phyloP scores from a whole-genome alignment of 2,797 vertebrate genomes.

The Zonotrichia albicollis region DNA sequence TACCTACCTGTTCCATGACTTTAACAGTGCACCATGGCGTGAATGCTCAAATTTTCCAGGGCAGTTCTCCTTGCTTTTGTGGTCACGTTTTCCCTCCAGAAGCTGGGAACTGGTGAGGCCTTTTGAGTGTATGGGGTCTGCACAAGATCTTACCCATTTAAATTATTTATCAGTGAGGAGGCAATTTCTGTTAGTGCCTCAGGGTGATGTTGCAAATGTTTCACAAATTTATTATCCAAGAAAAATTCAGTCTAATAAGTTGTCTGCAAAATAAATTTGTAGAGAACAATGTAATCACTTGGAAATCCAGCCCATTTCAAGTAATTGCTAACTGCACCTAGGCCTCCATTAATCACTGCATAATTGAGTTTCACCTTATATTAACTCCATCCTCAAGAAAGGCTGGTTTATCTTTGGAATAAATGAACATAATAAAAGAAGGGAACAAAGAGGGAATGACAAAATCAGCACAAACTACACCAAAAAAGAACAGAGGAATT shows the following conservation, averaged over 20 bases:
- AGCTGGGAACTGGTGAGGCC: neutral
- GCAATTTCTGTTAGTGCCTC: neutral
- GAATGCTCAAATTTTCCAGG: neutral
- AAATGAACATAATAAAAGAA: neutral
- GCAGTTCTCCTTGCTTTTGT: neutral
- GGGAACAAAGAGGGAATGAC: neutral
- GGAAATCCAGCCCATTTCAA: neutral
- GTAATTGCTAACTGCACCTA: neutral
- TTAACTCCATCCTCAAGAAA: neutral
- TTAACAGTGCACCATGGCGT: neutral
- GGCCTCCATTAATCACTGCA: neutral
- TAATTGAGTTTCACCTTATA: neutral
- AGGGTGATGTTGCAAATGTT: neutral
- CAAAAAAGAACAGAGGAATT: neutral
- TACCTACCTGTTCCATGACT: neutral
- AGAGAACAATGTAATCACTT: neutral
- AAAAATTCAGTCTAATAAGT: neutral
- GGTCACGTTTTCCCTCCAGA: neutral
- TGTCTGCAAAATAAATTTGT: constrained; percentile 12
- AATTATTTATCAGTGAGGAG: neutral
- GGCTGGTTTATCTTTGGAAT: neutral
- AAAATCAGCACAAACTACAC: neutral
- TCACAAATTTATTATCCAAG: neutral
- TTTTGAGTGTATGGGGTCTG: neutral
- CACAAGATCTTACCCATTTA: neutral